These are phyloP conservation scores for Cyprinodon diabolis DNA, from an alignment of 2,797 vertebrate species.

Conservation along the genomic window DNA sequence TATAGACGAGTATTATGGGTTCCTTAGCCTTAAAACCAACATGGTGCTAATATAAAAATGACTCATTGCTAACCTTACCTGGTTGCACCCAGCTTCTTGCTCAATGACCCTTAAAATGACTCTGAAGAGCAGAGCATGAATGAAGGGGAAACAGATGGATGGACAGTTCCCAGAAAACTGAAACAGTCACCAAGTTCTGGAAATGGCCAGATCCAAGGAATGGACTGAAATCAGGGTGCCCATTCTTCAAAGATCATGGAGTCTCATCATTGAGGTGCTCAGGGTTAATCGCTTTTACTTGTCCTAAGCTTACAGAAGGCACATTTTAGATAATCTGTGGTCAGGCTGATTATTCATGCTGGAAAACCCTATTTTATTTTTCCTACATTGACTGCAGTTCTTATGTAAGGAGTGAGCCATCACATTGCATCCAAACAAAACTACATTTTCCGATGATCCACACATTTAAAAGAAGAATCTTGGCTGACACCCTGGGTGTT, in stretches of 20 bases:
- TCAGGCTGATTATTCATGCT: not conserved
- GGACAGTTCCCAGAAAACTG: not conserved
- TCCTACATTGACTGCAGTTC: not conserved
- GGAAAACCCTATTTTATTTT: not conserved
- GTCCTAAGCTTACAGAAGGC: not conserved
- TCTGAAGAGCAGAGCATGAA: not conserved
- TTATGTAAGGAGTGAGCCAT: not conserved
- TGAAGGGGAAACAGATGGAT: not conserved
- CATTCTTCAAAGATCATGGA: not conserved
- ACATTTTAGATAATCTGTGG: not conserved
- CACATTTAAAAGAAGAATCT: slow-evolving; percentile 12
- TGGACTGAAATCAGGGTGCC: not conserved
- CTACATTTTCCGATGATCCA: not conserved
- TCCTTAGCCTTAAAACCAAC: not conserved
- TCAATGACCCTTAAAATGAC: not conserved
- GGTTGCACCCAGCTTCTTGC: not conserved
- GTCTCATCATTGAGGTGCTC: too few relatives aligned
- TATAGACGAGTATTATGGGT: not conserved
- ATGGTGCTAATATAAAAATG: not conserved
- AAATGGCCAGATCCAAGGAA: not conserved
- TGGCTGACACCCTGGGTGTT: not conserved
- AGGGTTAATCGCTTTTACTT: not conserved
- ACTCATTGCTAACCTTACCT: too few relatives aligned
- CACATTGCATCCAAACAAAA: slow-evolving; percentile 23
- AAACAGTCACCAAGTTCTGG: not conserved